Evolutionary conservation across 2,113 vertebrate genomes (phyloP), one percentile per base, ranked within the genome.

Genomic region (Corynorhinus townsendii): DNA sequence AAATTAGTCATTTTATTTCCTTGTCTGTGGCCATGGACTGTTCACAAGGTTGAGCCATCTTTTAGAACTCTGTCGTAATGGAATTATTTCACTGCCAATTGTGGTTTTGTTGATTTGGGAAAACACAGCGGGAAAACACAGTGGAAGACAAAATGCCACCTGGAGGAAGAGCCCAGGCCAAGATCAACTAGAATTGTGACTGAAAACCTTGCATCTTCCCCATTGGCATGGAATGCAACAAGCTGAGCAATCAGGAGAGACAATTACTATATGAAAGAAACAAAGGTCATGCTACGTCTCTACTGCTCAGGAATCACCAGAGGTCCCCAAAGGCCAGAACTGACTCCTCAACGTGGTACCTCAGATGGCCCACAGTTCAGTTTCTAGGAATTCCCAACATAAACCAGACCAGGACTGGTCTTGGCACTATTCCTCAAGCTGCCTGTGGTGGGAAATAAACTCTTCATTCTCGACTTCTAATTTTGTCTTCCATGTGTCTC

Each of bases 311-410:
- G 22, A 71, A 38, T 54, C 69, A 54, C 16, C 30, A 86, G 62
- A 71, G 26, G 20, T 20, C 33, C 3, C 40, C 38, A 64, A 45
- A 69, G 84, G 10, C 26, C 81, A 49, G 62, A 56, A 35, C 11
- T 45, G 24, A 43, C 15, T 16, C 24, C 10, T 43, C n/a, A 35
- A 0, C 12, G 16, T 17, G n/a, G 12, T 2, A 3, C 6, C 10
- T n/a, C 47, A 47, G 3, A 66, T 28, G 11, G 11, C 4, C 11
- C 15, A n/a, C 14, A 30, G 33, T 24, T 86, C 19, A 71, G 17
- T 33, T 72, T 90, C 56, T 24, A 73, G 26, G 14, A 68, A 47
- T 24, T 73, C n/a, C 17, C 3, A 28, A 28, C 11, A 30, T 12
- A 16, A 56, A 22, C 4, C 16, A n/a, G 33, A 64, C 35, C 10